These are phyloP conservation scores for Dryomyza anilis DNA, from an alignment of 2,888 invertebrate genomes.

Conservation along the genomic window DNA sequence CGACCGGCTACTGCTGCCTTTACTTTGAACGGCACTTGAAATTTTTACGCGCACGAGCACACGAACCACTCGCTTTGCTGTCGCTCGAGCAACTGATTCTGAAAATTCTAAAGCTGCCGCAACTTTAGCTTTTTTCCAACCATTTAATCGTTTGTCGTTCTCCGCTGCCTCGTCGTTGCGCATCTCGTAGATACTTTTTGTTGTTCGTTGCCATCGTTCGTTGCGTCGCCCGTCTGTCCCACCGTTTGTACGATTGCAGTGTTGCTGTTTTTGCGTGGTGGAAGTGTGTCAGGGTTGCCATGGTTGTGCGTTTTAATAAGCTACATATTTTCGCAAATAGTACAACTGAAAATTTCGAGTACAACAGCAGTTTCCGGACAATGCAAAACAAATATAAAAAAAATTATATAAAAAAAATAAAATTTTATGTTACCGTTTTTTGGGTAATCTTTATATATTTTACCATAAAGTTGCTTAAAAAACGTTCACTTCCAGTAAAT, in stretches of 20 bases:
- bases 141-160: background rate
- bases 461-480: no score
- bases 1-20: background rate
- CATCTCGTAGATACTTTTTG: no score
- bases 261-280: slow-evolving; percentile 20
- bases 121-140: slow-evolving; percentile 14
- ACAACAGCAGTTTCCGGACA: no score
- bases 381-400: no score
- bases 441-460: no score
- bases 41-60: background rate
- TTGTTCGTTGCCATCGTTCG: no score
- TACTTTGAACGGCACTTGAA: background rate
- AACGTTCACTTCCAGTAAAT: no score
- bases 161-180: no score
- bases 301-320: background rate
- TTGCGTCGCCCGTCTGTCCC: slow-evolving; percentile 1
- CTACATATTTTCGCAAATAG: no score
- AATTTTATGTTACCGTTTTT: no score
- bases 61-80: slow-evolving; percentile 11
- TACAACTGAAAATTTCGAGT: no score
- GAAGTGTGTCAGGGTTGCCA: slow-evolving; percentile 3
- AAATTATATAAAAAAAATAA: no score
- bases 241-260: background rate
- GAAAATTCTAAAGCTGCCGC: slow-evolving; percentile 4
- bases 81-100: slow-evolving; percentile 23